These are phyloP conservation scores for Ibidorhyncha struthersii DNA, from an alignment of 2,113 vertebrate genomes.

Conservation along the genomic window DNA sequence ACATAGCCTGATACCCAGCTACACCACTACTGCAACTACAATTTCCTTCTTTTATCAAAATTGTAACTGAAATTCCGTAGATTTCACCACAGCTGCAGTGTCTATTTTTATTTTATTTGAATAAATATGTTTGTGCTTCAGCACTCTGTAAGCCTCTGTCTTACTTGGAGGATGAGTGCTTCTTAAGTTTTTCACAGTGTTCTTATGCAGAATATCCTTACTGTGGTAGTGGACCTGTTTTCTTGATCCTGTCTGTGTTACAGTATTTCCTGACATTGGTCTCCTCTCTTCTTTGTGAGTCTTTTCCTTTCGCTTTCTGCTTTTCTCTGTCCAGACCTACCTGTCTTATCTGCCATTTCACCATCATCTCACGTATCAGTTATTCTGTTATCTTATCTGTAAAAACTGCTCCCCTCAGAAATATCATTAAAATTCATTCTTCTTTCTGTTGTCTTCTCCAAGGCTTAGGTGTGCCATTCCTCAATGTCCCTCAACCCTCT, in stretches of 20 bases:
- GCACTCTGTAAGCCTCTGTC: background rate
- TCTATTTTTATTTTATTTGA: background rate
- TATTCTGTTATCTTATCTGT: background rate
- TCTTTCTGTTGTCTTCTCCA: background rate
- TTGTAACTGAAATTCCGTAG: background rate
- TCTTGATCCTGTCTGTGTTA: background rate
- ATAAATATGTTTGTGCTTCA: background rate
- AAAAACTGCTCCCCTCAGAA: background rate
- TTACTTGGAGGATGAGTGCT: background rate
- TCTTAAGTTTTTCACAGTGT: background rate
- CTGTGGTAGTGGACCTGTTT: background rate
- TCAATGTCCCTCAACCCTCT: background rate
- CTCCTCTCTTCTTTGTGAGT: background rate
- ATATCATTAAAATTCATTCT: background rate
- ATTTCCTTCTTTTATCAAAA: background rate
- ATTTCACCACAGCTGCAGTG: background rate
- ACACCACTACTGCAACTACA: no score
- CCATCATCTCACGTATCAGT: background rate
- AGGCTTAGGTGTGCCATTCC: background rate
- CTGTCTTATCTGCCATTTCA: background rate
- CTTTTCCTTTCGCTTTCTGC: background rate
- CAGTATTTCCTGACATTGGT: background rate
- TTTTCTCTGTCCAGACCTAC: background rate
- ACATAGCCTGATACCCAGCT: background rate
- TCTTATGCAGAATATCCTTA: background rate